Base-by-base conservation (phyloP, 2,888 invertebrate species). In the Abscondita cerata region DNA sequence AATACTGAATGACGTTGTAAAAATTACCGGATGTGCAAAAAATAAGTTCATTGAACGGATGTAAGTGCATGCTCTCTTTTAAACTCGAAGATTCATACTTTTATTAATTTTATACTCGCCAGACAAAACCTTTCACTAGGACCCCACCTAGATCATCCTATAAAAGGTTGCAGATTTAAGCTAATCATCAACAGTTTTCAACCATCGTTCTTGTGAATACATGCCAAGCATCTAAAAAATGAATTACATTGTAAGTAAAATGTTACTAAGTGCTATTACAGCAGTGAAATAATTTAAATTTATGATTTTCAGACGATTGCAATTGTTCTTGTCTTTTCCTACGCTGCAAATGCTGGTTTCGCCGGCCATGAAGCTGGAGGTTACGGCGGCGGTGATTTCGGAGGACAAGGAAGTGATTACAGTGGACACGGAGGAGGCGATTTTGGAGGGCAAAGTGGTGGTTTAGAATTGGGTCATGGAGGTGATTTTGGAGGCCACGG, bases 321-420 rank as follows among this genome's bases (percentile, higher is more conserved):
- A 50, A 59, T 73, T 47, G 52, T 75, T 40, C 64, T 72, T 62
- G 65, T 71, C 62, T 62, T 73, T 58, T 68, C 64, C 51, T 72
- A 65, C 57, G 41, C 66, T n/a, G 68, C 71, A 25, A 52, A 69
- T 46, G 75, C 73, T 40, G 70, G 71, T 15, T 70, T 66, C 55
- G 59, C 65, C 58, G 47, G 58, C 52, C 62, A 64, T 31, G 69
- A 69, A 40, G 52, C 59, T 46, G 67, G 66, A 51, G 59, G 69
- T 52, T 62, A 63, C 52, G 62, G 62, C 52, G 58, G 58, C 40
- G 60, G 65, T 15, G 54, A 57, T 38, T 18, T 75, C 80, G 12
- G 79, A 81, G 82, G 82, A 76, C 79, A 79, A 34, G 56, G 73
- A 82, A 11, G 80, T 78, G 15, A 78, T 80, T 36, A 36, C 80